phyloP scores from a whole-genome alignment of 2,113 vertebrate species.

The Corythaeola cristata region DNA sequence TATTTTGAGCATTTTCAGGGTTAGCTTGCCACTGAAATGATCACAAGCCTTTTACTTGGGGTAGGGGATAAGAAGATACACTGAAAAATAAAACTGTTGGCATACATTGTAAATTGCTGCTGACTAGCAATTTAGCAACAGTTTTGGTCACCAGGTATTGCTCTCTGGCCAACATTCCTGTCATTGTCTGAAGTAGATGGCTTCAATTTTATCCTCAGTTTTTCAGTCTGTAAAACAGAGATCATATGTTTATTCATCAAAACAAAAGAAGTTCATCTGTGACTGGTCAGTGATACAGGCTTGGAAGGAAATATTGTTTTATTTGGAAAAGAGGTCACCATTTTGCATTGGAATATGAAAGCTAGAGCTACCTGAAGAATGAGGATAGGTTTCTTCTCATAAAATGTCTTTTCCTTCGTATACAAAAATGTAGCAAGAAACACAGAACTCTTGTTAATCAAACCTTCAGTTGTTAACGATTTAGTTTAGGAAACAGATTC shows the following conservation, averaged over 20 bases:
- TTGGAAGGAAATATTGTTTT: not conserved
- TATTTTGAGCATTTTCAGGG: not conserved
- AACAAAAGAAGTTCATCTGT: not conserved
- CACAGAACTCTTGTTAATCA: not conserved
- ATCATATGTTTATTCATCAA: not conserved
- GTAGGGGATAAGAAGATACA: not conserved
- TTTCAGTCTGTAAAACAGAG: conserved; percentile 9
- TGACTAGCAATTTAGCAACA: not conserved
- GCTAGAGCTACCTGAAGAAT: not conserved
- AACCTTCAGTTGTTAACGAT: not conserved
- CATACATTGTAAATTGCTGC: not conserved
- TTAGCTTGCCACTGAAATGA: not conserved
- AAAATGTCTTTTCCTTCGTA: not conserved
- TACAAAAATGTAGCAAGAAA: not conserved
- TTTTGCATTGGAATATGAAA: not conserved
- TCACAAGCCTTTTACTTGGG: not conserved
- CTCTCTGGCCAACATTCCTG: not conserved
- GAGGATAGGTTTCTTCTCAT: not conserved
- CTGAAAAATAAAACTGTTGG: not conserved
- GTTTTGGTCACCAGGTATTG: conserved; percentile 45
- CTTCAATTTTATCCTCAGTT: not conserved
- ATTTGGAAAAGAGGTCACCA: not conserved
- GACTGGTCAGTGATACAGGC: not conserved
- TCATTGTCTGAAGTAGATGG: conserved; percentile 26
- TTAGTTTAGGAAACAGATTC: not conserved